Evolutionary conservation across 2,797 vertebrate genomes (phyloP).

Genomic region (Onychomys arenicola): DNA sequence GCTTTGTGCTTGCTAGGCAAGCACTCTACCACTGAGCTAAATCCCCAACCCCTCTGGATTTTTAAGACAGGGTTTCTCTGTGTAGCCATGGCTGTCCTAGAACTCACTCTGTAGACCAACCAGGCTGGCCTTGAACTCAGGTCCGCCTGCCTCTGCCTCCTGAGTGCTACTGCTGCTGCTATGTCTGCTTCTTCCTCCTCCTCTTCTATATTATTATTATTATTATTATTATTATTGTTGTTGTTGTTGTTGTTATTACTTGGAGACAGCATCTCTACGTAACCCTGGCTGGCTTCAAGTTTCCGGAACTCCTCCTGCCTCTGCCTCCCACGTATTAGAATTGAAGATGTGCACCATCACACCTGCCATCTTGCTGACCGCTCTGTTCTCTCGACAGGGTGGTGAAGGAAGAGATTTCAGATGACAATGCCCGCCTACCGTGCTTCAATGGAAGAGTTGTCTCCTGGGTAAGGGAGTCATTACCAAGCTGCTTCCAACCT

Average conservation of each 20-base stretch:
- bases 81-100: neutral
- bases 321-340: neutral
- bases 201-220: too few relatives aligned
- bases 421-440: conserved; percentile 92
- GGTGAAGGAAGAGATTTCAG: conserved; percentile 97
- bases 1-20: too few relatives aligned
- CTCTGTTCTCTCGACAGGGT: conserved; percentile 86
- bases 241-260: too few relatives aligned
- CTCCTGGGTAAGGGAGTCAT: conserved; percentile 90
- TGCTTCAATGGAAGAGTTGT: conserved; percentile 95
- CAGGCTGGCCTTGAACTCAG: neutral
- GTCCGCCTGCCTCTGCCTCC: neutral
- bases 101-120: neutral
- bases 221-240: too few relatives aligned
- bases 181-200: too few relatives aligned
- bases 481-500: neutral
- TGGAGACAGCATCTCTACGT: neutral
- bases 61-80: neutral
- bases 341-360: neutral
- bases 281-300: neutral
- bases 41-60: neutral
- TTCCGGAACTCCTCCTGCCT: neutral
- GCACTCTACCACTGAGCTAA: too few relatives aligned
- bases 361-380: neutral
- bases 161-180: neutral